Conservation (phyloP, 2,888 invertebrate genomes). For the Volucella zonaria region DNA sequence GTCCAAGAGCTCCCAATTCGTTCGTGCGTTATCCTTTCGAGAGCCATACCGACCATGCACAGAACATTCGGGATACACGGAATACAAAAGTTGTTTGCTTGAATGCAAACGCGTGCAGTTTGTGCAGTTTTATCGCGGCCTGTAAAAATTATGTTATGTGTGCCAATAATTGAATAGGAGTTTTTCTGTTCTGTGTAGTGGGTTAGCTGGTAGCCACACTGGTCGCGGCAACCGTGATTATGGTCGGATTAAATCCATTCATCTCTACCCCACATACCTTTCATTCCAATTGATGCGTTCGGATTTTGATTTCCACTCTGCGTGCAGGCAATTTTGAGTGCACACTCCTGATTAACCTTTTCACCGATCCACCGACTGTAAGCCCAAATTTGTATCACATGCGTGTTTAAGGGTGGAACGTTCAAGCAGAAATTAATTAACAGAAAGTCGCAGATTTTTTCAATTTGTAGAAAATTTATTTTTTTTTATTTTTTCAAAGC, state of each 20-base stretch:
- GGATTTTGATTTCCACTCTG: background rate
- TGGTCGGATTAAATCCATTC: constrained; percentile 25
- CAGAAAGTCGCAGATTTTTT: constrained; percentile 1
- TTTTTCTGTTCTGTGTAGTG: constrained; percentile 20
- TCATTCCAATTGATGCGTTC: background rate
- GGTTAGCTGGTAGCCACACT: background rate
- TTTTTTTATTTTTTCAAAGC: background rate
- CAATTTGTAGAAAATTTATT: background rate
- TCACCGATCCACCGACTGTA: background rate
- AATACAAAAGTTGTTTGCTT: constrained; percentile 5
- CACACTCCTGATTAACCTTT: background rate
- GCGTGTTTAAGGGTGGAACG: background rate
- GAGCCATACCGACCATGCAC: constrained; percentile 2
- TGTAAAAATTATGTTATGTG: constrained; percentile 49
- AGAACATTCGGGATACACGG: background rate
- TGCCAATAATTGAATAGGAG: constrained; percentile 53
- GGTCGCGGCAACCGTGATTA: constrained; percentile 20
- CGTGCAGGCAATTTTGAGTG: background rate
- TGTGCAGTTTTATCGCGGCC: constrained; percentile 40
- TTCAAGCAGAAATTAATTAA: background rate
- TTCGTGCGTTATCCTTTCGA: constrained; percentile 22
- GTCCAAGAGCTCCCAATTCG: background rate
- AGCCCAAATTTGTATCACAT: background rate
- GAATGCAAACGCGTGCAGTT: constrained; percentile 15
- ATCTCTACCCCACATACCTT: background rate